These are phyloP conservation scores for Planococcus citri DNA, from an alignment of 1,140 invertebrate species.

Conservation along the genomic window DNA sequence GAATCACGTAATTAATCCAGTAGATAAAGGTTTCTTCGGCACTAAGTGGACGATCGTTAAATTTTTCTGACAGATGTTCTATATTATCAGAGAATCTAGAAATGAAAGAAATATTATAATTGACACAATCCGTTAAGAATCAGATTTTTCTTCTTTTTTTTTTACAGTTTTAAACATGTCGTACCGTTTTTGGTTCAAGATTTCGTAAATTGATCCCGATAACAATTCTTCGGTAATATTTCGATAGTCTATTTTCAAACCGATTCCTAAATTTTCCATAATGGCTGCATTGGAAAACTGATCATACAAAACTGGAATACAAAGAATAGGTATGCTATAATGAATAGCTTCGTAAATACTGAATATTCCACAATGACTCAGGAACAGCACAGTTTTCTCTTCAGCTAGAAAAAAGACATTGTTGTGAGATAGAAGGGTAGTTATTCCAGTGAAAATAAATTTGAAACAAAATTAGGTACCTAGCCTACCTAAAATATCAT, in stretches of 20 bases:
- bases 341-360: not conserved
- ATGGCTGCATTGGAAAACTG: not conserved
- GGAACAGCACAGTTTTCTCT: not conserved
- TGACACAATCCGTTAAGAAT: too few relatives aligned
- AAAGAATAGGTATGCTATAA: not conserved
- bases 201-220: not conserved
- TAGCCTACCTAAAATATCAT: not conserved
- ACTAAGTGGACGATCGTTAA: conserved; percentile 37
- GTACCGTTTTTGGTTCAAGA: not conserved
- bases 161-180: too few relatives aligned
- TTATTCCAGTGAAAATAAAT: not conserved
- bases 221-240: not conserved
- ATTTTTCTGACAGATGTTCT: conserved; percentile 24
- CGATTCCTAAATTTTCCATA: not conserved
- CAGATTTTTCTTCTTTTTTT: too few relatives aligned
- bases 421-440: not conserved
- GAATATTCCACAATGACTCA: not conserved
- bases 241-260: not conserved
- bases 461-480: not conserved
- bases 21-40: conserved; percentile 41
- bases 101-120: too few relatives aligned
- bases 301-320: not conserved
- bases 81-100: conserved; percentile 23
- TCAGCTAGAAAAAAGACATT: not conserved
- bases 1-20: conserved; percentile 45